Evolutionary conservation across 2,888 invertebrate genomes (phyloP), one percentile per base, ranked within the genome.

Genomic region (Drosophila diplacantha): DNA sequence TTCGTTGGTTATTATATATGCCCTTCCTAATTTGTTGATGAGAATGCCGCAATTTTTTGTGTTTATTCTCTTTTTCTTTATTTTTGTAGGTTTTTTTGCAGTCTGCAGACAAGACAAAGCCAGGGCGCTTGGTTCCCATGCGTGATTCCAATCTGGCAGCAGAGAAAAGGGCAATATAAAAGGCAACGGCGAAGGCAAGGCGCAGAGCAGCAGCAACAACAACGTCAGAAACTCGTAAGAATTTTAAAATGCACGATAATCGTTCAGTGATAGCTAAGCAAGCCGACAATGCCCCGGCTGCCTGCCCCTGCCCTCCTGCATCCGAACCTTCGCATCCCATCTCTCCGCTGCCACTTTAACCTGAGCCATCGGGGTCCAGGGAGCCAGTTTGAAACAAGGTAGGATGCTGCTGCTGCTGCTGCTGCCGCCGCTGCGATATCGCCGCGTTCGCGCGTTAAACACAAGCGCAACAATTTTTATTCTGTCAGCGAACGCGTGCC

Each of bases 401-500:
- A 73, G 51, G 68, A 57, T 70, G 65, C 52, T 22, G 63, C 63
- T 52, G 74, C 58, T 55, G 71, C 39, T 60, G 62, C 54, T 37
- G 65, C 31, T 50, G 63, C 44, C 32, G 71, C 34, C 56, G 61
- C 49, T 80, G 74, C 83, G 79, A 85, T 85, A 85, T 86, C 85
- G 85, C 85, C 84, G 85, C 85, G 87, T 87, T 85, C 85, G 84
- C 80, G 86, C 85, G 87, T 87, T 87, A 87, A 86, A 87, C 85
- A 87, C 86, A 87, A 86, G 82, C 84, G 84, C 85, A 87, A 87
- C 86, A 87, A 87, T 87, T 87, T 87, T 87, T 86, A 86, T 87
- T 86, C 87, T 88, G 88, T 87, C 88, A 87, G 86, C 87, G 80
- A 88, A 87, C 88, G 88, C 88, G 88, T 88, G 88, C 88, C 88